Conservation (phyloP, 2,113 vertebrate species). For the Otocyon megalotis region DNA sequence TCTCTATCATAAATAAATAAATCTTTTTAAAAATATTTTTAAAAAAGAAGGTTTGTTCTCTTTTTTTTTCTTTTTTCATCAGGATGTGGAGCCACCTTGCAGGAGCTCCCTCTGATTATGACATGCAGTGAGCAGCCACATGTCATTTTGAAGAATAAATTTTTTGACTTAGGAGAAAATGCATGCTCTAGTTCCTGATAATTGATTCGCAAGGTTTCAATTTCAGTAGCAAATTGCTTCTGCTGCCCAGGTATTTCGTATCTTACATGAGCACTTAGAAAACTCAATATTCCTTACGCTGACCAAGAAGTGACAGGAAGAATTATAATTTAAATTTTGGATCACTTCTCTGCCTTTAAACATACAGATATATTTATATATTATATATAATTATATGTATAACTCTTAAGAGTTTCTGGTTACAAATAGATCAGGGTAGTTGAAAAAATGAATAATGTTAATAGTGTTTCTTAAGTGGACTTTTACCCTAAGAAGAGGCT, state of each 20-base stretch:
- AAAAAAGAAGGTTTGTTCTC: background rate
- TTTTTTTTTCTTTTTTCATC: background rate
- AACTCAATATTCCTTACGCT: slow-evolving; percentile 51
- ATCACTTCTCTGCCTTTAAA: slow-evolving; percentile 25
- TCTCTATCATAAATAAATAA: too few species aligned
- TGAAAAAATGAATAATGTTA: slow-evolving; percentile 35
- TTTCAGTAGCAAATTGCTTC: slow-evolving; percentile 72
- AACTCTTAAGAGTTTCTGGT: background rate
- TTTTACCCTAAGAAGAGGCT: background rate
- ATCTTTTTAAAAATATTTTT: slow-evolving; percentile 4
- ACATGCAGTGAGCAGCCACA: slow-evolving; percentile 22
- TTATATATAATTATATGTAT: background rate
- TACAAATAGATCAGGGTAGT: slow-evolving; percentile 44
- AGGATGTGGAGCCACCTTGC: background rate
- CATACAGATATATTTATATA: background rate
- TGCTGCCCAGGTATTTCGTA: slow-evolving; percentile 37
- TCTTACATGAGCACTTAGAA: slow-evolving; percentile 61
- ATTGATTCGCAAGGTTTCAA: slow-evolving; percentile 70
- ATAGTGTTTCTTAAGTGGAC: background rate
- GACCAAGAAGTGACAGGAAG: slow-evolving; percentile 41
- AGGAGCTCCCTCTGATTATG: background rate
- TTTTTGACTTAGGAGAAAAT: slow-evolving; percentile 65
- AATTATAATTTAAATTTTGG: slow-evolving; percentile 12
- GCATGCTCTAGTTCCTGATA: slow-evolving; percentile 52
- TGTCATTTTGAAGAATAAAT: slow-evolving; percentile 50